Evolutionary conservation across 2,888 invertebrate genomes (phyloP).

Genomic region (Salticus scenicus): DNA sequence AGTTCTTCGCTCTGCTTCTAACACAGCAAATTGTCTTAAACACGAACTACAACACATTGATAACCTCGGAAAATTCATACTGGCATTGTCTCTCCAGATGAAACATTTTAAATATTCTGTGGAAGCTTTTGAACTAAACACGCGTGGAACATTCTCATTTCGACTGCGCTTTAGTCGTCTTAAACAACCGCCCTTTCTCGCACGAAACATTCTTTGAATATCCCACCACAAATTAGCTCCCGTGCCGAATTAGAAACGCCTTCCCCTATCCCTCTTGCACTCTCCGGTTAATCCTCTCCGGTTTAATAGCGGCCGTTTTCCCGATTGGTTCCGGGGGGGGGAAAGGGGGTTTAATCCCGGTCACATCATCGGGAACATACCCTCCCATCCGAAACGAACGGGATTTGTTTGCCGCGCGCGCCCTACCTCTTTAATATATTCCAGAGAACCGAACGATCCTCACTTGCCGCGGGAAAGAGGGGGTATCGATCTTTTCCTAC

Average conservation of each 20-base stretch:
- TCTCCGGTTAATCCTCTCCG: slow-evolving; percentile 12
- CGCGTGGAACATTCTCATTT: slow-evolving; percentile 6
- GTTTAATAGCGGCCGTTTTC: slow-evolving; percentile 19
- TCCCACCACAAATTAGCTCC: slow-evolving; percentile 15
- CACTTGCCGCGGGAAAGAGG: slow-evolving; percentile 21
- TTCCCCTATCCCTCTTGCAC: background rate
- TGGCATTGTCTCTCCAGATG: background rate
- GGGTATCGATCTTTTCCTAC: slow-evolving; percentile 33
- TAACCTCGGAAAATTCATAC: background rate
- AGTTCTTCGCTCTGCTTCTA: too few relatives aligned
- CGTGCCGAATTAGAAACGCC: slow-evolving; percentile 15
- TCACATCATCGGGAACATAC: slow-evolving; percentile 13
- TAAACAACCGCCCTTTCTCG: background rate
- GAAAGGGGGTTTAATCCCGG: background rate
- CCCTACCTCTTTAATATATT: slow-evolving; percentile 52
- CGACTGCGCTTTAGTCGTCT: background rate
- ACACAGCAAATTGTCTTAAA: too few relatives aligned
- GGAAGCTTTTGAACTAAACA: background rate
- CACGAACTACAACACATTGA: too few relatives aligned
- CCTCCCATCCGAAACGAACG: background rate
- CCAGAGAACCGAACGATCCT: slow-evolving; percentile 32
- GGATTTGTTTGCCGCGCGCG: slow-evolving; percentile 54
- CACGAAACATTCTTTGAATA: slow-evolving; percentile 2
- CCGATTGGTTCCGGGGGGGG: slow-evolving; percentile 14
- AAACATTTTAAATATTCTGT: background rate